A percentile compares a stretch with the other conserved stretches of the same genome.
These are phyloP conservation scores for Bryconaethiops microstoma DNA, from an alignment of 2,797 vertebrate species.

Conservation along the genomic window DNA sequence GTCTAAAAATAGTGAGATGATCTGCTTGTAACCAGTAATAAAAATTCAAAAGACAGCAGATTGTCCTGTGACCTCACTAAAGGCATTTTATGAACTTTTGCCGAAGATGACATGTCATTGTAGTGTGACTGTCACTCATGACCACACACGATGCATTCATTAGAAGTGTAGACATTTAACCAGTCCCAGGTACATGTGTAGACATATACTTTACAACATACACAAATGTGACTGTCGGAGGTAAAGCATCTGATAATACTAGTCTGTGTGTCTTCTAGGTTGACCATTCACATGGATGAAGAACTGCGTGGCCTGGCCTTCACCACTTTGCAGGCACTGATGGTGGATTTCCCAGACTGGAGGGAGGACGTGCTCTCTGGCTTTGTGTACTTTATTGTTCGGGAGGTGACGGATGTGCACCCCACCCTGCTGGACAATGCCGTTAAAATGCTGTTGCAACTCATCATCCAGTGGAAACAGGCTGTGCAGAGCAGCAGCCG, in stretches of 20 bases:
- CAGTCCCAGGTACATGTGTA: too few species aligned
- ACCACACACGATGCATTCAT: not conserved
- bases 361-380: constrained; percentile 97
- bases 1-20: too few species aligned
- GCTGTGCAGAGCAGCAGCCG: constrained; percentile 92
- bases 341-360: constrained; percentile 98
- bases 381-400: constrained; percentile 95
- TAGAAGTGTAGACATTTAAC: not conserved
- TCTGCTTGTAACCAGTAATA: too few species aligned
- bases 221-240: not conserved
- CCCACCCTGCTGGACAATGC: constrained; percentile 96
- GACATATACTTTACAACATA: too few species aligned
- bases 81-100: too few species aligned
- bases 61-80: too few species aligned
- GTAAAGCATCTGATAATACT: not conserved
- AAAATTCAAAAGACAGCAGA: too few species aligned
- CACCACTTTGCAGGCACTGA: constrained; percentile 96
- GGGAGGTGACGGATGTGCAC: constrained; percentile 96
- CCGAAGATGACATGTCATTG: too few species aligned
- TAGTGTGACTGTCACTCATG: not conserved
- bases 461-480: constrained; percentile 97
- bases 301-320: constrained; percentile 96
- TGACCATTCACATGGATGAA: constrained; percentile 99
- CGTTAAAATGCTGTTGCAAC: constrained; percentile 97
- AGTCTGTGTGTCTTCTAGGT: constrained; percentile 67